Evolutionary conservation across 2,888 invertebrate species (phyloP).

Genomic region (Iphiclides podalirius): DNA sequence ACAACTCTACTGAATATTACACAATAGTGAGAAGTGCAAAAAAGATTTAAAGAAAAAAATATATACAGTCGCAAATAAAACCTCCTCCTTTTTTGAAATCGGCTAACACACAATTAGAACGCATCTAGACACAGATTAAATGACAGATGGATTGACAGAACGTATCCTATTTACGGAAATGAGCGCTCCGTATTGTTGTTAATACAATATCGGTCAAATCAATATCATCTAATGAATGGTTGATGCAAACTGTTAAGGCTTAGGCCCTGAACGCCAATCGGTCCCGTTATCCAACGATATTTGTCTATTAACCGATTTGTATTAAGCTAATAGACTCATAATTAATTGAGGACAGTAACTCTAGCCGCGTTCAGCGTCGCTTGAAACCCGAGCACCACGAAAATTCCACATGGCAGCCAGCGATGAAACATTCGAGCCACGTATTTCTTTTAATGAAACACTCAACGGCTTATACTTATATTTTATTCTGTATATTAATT

Average conservation of each 20-base stretch:
- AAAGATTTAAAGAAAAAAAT: too few relatives aligned
- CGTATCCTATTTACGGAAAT: slow-evolving; percentile 2
- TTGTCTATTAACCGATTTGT: slow-evolving; percentile 44
- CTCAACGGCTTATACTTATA: too few relatives aligned
- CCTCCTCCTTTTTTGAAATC: too few relatives aligned
- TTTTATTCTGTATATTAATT: too few relatives aligned
- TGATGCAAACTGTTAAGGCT: slow-evolving; percentile 28
- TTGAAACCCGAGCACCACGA: slow-evolving; percentile 23
- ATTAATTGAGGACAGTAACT: slow-evolving; percentile 56
- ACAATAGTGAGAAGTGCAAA: too few relatives aligned
- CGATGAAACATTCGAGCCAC: slow-evolving; percentile 19
- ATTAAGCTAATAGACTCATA: slow-evolving; percentile 36
- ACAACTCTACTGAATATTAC: too few relatives aligned
- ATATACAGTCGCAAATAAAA: too few relatives aligned
- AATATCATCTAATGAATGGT: slow-evolving; percentile 28
- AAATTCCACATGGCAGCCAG: slow-evolving; percentile 13
- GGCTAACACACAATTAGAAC: too few relatives aligned
- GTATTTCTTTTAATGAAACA: too few relatives aligned
- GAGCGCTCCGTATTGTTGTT: slow-evolving; percentile 23
- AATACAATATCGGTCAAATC: slow-evolving; percentile 32
- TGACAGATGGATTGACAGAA: too few relatives aligned
- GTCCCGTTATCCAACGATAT: slow-evolving; percentile 31
- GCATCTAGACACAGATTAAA: too few relatives aligned
- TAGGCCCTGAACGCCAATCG: slow-evolving; percentile 26
- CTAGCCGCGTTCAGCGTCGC: slow-evolving; percentile 32